These are phyloP conservation scores for Abrostola triplasia DNA, from an alignment of 2,888 invertebrate genomes.

Conservation along the genomic window DNA sequence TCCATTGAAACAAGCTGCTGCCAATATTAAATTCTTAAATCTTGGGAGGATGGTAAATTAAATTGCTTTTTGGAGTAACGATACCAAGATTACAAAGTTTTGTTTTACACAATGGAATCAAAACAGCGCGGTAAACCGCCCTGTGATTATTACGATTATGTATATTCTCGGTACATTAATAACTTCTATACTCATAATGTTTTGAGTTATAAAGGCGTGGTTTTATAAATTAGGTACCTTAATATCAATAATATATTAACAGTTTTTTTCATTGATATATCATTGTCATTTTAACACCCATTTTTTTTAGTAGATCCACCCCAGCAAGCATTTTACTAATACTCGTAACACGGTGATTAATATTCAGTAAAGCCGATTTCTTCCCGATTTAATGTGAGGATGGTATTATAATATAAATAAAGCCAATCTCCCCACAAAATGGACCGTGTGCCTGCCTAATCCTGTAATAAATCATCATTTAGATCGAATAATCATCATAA, in stretches of 20 bases:
- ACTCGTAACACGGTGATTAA: conserved; percentile 56
- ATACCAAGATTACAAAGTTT: conserved; percentile 43
- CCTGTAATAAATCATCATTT: conserved; percentile 87
- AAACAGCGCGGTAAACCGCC: not conserved
- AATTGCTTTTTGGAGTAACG: conserved; percentile 60
- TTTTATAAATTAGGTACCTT: too few species aligned
- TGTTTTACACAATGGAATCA: conserved; percentile 31
- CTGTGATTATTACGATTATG: too few species aligned
- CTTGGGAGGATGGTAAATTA: conserved; percentile 67
- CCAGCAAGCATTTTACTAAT: conserved; percentile 51
- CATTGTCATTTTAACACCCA: not conserved
- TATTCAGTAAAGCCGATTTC: conserved; percentile 75
- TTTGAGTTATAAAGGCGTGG: too few species aligned
- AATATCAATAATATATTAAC: too few species aligned
- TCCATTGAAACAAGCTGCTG: conserved; percentile 80
- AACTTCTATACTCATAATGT: too few species aligned
- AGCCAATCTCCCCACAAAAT: conserved; percentile 82
- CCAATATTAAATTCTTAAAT: conserved; percentile 83
- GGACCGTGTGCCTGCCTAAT: conserved; percentile 83
- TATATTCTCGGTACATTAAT: too few species aligned
- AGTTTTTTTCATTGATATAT: not conserved
- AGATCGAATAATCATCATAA: conserved; percentile 86
- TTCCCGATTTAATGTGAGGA: conserved; percentile 73
- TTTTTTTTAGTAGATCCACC: conserved; percentile 10
- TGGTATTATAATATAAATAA: conserved; percentile 82